Percentiles rank a stretch among this genome's conserved stretches.
phyloP scores from a whole-genome alignment of 1,140 invertebrate genomes.

The Ceratina australensis region DNA sequence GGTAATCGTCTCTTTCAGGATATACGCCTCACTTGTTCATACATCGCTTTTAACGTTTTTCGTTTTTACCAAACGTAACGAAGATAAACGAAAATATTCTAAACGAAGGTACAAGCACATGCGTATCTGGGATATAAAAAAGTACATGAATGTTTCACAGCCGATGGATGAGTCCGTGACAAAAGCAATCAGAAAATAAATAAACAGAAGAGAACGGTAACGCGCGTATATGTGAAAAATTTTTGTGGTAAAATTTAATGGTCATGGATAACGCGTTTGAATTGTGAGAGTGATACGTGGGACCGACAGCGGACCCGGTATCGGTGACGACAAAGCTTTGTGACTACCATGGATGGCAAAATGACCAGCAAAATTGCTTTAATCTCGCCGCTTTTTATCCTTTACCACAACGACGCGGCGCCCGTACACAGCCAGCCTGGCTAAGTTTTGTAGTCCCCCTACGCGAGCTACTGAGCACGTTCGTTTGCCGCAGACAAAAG shows the following conservation, averaged over 20 bases:
- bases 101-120: too few relatives aligned
- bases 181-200: too few relatives aligned
- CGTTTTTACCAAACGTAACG: too few relatives aligned
- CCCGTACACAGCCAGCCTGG: background rate
- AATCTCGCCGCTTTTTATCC: slow-evolving; percentile 31
- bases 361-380: slow-evolving; percentile 53
- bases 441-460: slow-evolving; percentile 29
- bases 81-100: too few relatives aligned
- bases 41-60: too few relatives aligned
- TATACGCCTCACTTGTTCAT: too few relatives aligned
- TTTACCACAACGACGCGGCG: background rate
- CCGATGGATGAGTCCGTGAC: too few relatives aligned
- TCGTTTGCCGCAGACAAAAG: slow-evolving; percentile 32
- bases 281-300: background rate
- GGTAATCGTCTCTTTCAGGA: too few relatives aligned
- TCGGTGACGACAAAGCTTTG: slow-evolving; percentile 37
- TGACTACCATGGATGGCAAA: slow-evolving; percentile 22
- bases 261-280: background rate
- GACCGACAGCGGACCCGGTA: background rate
- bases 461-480: slow-evolving; percentile 3
- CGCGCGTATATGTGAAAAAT: background rate
- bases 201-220: too few relatives aligned
- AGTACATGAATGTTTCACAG: too few relatives aligned
- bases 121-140: too few relatives aligned
- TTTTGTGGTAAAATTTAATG: slow-evolving; percentile 9